Evolutionary conservation across 1,140 invertebrate species (phyloP).

Genomic region (Lepidostoma basale): DNA sequence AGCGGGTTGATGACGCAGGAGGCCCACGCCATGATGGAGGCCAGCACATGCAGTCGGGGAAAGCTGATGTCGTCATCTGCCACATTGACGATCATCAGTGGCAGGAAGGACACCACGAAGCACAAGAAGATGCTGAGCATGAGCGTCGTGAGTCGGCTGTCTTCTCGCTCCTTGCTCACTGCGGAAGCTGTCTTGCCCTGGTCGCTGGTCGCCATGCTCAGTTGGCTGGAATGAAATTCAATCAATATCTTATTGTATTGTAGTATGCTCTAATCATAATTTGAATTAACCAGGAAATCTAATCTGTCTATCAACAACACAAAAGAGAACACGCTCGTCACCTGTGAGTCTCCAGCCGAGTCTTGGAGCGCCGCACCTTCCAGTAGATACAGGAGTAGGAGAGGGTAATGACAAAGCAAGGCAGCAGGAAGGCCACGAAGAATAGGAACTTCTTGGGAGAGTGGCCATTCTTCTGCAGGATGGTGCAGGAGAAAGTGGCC

Average conservation of each 20-base stretch:
- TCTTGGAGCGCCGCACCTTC: constrained; percentile 73
- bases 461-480: constrained; percentile 72
- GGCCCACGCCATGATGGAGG: constrained; percentile 84
- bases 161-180: constrained; percentile 66
- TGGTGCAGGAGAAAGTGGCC: constrained; percentile 84
- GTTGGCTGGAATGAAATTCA: constrained; percentile 50
- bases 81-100: constrained; percentile 85
- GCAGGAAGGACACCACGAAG: constrained; percentile 83
- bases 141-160: constrained; percentile 78
- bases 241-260: background rate
- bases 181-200: constrained; percentile 54
- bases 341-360: constrained; percentile 71
- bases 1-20: constrained; percentile 86
- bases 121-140: constrained; percentile 87
- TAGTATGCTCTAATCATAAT: background rate
- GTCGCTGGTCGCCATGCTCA: constrained; percentile 54
- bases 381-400: constrained; percentile 88
- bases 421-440: constrained; percentile 79
- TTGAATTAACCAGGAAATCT: background rate
- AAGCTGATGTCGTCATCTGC: constrained; percentile 74
- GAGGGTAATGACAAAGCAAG: constrained; percentile 80
- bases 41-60: constrained; percentile 77
- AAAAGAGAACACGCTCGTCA: constrained; percentile 47
- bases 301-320: no score
- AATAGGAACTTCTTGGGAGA: constrained; percentile 89